Evolutionary conservation across 2,888 invertebrate species (phyloP).

Genomic region (Gonocerus acuteangulatus): DNA sequence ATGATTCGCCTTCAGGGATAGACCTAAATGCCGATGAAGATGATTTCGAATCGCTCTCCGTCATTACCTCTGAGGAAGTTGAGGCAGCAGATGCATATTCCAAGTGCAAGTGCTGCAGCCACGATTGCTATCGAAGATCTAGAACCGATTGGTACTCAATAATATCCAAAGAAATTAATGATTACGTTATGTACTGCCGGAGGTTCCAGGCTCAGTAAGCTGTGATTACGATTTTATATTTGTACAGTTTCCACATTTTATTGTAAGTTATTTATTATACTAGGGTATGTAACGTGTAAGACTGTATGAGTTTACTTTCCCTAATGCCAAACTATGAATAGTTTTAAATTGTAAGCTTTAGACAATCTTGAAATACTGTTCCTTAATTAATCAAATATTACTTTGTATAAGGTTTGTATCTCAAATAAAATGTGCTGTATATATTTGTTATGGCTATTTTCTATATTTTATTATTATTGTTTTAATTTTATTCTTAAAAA

Average conservation of each 20-base stretch:
- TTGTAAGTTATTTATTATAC: neutral
- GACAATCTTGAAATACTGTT: too few relatives aligned
- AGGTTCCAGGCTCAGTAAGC: neutral
- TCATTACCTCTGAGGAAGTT: neutral
- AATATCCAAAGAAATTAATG: constrained; percentile 23
- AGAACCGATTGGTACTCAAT: constrained; percentile 17
- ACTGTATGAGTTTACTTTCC: too few relatives aligned
- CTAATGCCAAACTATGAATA: too few relatives aligned
- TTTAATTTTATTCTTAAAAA: too few relatives aligned
- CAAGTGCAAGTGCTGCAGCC: neutral
- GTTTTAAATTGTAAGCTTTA: too few relatives aligned
- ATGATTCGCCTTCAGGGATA: constrained; percentile 6
- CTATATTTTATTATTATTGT: too few relatives aligned
- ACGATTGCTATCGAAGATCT: too few relatives aligned
- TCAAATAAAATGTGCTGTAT: too few relatives aligned
- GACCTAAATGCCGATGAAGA: constrained; percentile 17
- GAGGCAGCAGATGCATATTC: constrained; percentile 5
- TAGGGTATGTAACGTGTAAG: neutral
- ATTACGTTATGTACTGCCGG: constrained; percentile 23
- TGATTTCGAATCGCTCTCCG: constrained; percentile 12
- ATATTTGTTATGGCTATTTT: too few relatives aligned
- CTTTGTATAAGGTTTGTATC: too few relatives aligned
- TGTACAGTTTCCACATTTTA: neutral
- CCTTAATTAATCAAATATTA: too few relatives aligned
- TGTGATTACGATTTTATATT: neutral